Percentiles rank a stretch among this genome's conserved stretches.
Conservation (phyloP, 2,797 vertebrate genomes). For the Pelochelys cantorii region DNA sequence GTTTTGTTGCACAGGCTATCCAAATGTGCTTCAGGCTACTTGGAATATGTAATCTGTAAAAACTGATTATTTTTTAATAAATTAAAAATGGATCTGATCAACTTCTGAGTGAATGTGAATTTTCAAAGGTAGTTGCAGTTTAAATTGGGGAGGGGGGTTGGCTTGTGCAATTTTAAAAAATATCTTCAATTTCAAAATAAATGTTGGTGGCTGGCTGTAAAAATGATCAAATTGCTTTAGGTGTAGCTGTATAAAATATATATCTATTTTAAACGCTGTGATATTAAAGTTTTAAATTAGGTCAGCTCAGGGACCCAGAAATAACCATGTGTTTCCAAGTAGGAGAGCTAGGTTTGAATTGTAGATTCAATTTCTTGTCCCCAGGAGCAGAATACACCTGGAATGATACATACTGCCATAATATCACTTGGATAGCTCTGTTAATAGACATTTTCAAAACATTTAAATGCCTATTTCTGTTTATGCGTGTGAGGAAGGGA, state of each 20-base stretch:
- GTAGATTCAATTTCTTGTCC: not conserved
- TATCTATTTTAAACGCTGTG: not conserved
- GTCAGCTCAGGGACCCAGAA: not conserved
- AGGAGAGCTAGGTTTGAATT: not conserved
- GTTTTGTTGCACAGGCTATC: not conserved
- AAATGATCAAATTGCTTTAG: not conserved
- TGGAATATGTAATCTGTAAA: not conserved
- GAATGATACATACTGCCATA: not conserved
- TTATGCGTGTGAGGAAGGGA: not conserved
- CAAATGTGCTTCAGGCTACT: not conserved
- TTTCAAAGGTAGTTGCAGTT: not conserved
- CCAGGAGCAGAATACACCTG: not conserved
- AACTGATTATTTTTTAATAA: constrained; percentile 5
- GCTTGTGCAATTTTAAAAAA: not conserved
- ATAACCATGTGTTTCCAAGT: not conserved
- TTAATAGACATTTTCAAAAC: not conserved
- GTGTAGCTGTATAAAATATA: not conserved
- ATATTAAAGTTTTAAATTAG: not conserved
- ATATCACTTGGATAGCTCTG: not conserved
- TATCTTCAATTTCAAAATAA: not conserved
- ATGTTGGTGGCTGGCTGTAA: not conserved
- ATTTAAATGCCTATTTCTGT: not conserved
- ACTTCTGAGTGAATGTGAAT: not conserved
- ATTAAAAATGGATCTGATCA: not conserved
- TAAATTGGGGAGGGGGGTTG: not conserved